These are phyloP conservation scores for Desmodus rotundus DNA, from an alignment of 2,113 vertebrate genomes.

Conservation along the genomic window DNA sequence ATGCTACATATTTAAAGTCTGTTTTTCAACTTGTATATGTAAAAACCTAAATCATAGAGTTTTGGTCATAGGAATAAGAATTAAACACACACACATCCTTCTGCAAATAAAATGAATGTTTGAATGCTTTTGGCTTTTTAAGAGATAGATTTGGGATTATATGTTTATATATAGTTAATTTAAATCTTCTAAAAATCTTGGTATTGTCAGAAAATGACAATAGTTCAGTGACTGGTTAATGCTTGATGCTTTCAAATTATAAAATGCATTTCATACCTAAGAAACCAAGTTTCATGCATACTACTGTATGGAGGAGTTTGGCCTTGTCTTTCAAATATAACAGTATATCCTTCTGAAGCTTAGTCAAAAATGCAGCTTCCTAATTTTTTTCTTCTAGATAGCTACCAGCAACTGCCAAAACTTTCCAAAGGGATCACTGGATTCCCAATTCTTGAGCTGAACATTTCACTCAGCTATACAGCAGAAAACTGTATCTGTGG, in stretches of 20 bases:
- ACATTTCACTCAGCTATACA: background rate
- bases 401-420: slow-evolving; percentile 58
- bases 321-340: slow-evolving; percentile 23
- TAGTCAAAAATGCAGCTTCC: slow-evolving; percentile 57
- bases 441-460: slow-evolving; percentile 12
- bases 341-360: slow-evolving; percentile 15
- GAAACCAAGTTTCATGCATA: slow-evolving; percentile 6
- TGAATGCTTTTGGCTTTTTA: background rate
- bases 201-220: background rate
- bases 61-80: slow-evolving; percentile 3
- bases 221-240: slow-evolving; percentile 9
- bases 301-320: background rate
- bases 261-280: background rate
- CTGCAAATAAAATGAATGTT: slow-evolving; percentile 3
- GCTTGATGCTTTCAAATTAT: slow-evolving; percentile 14
- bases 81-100: slow-evolving; percentile 6
- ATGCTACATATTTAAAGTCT: background rate
- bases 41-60: slow-evolving; percentile 40
- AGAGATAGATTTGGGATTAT: background rate
- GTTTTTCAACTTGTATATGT: slow-evolving; percentile 29
- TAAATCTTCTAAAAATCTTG: slow-evolving; percentile 30
- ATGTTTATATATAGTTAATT: slow-evolving; percentile 19
- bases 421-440: slow-evolving; percentile 2
- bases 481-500: background rate
- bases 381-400: slow-evolving; percentile 69